phyloP scores from a whole-genome alignment of 2,797 vertebrate genomes.

The Sardinella longiceps region DNA sequence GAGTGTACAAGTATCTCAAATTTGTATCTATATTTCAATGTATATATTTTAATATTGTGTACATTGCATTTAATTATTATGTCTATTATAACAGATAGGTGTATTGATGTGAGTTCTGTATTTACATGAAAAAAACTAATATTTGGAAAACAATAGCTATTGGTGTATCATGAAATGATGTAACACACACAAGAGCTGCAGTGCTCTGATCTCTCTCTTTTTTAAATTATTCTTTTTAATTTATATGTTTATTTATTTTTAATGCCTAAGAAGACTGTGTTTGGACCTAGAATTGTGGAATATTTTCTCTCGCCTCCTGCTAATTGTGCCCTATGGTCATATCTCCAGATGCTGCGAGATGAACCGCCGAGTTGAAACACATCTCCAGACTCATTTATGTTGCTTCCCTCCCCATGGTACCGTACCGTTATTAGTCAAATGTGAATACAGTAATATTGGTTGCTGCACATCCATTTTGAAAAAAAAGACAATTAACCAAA shows the following conservation, averaged over 20 bases:
- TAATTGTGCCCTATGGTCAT: slow-evolving; percentile 76
- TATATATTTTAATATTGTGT: slow-evolving; percentile 85
- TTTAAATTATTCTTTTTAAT: slow-evolving; percentile 5
- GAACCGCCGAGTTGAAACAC: slow-evolving; percentile 65
- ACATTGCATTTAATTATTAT: slow-evolving; percentile 81
- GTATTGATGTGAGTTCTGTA: slow-evolving; percentile 83
- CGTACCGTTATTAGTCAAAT: slow-evolving; percentile 77
- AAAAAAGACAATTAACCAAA: neutral
- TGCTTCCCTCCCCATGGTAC: slow-evolving; percentile 70
- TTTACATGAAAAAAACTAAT: slow-evolving; percentile 69
- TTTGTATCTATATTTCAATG: slow-evolving; percentile 80
- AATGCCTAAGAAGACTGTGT: slow-evolving; percentile 66
- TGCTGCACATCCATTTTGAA: slow-evolving; percentile 64
- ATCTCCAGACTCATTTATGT: slow-evolving; percentile 72
- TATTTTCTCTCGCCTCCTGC: slow-evolving; percentile 59
- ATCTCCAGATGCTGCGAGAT: slow-evolving; percentile 63
- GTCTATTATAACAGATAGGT: slow-evolving; percentile 77
- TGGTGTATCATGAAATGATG: slow-evolving; percentile 75
- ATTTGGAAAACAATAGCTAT: slow-evolving; percentile 74
- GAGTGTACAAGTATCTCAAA: slow-evolving; percentile 66
- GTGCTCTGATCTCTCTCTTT: slow-evolving; percentile 68
- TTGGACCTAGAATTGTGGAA: slow-evolving; percentile 68
- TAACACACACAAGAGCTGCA: slow-evolving; percentile 69
- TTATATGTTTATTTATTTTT: slow-evolving; percentile 21
- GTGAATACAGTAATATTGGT: slow-evolving; percentile 77